Conservation (phyloP, 2,113 vertebrate species). For the Engystomops pustulosus region DNA sequence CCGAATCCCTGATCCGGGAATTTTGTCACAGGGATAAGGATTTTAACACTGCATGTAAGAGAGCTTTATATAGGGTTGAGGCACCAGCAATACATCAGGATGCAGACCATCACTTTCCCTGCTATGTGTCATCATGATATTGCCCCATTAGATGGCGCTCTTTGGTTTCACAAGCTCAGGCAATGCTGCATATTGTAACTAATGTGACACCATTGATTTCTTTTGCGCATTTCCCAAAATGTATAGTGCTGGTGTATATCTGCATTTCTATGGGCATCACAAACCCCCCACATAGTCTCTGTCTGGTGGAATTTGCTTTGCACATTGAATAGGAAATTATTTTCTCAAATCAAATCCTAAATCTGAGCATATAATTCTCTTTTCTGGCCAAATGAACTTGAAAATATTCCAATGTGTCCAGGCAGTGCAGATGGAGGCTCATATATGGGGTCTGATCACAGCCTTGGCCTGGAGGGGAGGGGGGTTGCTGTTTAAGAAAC, state of each 20-base stretch:
- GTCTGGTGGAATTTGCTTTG: neutral
- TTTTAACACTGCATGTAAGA: neutral
- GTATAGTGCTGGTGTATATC: conserved; percentile 17
- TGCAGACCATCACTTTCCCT: conserved; percentile 25
- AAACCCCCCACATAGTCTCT: neutral
- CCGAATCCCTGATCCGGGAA: neutral
- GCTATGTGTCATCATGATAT: neutral
- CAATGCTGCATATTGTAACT: conserved; percentile 47
- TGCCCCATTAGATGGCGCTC: conserved; percentile 56
- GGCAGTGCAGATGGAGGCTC: neutral
- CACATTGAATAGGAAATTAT: neutral
- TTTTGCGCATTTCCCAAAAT: conserved; percentile 48
- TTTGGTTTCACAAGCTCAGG: neutral
- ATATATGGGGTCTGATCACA: neutral
- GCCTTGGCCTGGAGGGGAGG: neutral
- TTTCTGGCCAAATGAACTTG: too few relatives aligned
- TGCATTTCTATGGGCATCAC: conserved; percentile 9
- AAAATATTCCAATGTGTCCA: neutral
- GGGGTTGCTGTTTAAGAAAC: too few relatives aligned
- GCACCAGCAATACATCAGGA: conserved; percentile 3
- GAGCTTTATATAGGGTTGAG: neutral
- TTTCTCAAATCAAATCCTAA: neutral
- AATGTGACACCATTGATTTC: conserved; percentile 44
- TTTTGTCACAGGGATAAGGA: neutral
- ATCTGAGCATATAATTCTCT: neutral